Evolutionary conservation across 1,140 invertebrate genomes (phyloP).

Genomic region (Luehdorfia chinensis): DNA sequence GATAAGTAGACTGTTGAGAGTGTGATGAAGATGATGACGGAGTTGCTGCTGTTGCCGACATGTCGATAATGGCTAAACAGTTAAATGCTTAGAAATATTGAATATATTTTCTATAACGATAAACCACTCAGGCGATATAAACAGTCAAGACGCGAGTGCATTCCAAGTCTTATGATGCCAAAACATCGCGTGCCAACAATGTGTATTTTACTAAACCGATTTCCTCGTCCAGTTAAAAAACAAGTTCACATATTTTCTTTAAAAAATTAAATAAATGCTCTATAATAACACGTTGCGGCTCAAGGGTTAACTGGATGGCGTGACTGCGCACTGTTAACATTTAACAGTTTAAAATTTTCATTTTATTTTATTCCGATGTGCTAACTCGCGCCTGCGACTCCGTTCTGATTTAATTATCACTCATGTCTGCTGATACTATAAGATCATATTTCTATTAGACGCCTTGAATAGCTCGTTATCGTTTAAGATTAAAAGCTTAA

Average conservation of each 20-base stretch:
- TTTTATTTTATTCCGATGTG: constrained; percentile 24
- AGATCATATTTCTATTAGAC: too few species aligned
- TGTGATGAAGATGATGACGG: too few species aligned
- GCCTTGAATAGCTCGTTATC: too few species aligned
- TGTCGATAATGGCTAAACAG: too few species aligned
- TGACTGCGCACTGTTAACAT: constrained; percentile 49
- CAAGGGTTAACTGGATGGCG: constrained; percentile 43
- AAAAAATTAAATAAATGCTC: constrained; percentile 65
- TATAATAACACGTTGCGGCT: constrained; percentile 50
- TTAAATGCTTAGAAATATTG: too few species aligned
- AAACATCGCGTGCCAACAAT: constrained; percentile 45
- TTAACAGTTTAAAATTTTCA: constrained; percentile 24
- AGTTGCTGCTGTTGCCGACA: too few species aligned
- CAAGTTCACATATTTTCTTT: constrained; percentile 40
- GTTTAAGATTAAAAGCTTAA: too few species aligned
- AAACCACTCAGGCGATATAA: too few species aligned
- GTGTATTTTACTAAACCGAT: constrained; percentile 54
- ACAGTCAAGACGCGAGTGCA: too few species aligned
- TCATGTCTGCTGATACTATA: too few species aligned
- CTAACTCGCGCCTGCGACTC: not conserved
- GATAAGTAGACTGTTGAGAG: too few species aligned
- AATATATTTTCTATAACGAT: too few species aligned
- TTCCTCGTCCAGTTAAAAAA: constrained; percentile 40
- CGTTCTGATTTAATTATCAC: not conserved
- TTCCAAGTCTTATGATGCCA: not conserved